Evolutionary conservation across 2,888 invertebrate species (phyloP).

Genomic region (Lobophora halterata): DNA sequence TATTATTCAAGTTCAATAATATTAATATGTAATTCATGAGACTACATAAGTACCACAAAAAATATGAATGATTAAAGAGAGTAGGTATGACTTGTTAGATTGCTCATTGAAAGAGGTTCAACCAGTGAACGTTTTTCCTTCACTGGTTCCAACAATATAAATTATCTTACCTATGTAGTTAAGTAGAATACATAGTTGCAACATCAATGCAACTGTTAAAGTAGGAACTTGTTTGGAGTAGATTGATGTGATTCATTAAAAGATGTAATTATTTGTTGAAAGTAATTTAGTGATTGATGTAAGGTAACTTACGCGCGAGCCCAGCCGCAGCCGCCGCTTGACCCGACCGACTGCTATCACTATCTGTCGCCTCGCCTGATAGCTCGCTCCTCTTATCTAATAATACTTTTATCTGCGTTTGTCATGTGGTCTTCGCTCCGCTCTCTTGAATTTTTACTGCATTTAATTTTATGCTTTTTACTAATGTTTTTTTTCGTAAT

Average conservation of each 20-base stretch:
- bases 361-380: constrained; percentile 40
- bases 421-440: constrained; percentile 28
- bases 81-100: no score
- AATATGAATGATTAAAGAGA: no score
- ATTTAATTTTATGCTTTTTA: constrained; percentile 39
- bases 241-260: constrained; percentile 14
- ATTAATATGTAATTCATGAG: constrained; percentile 17
- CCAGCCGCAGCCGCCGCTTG: constrained; percentile 24
- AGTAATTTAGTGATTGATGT: constrained; percentile 20
- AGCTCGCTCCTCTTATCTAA: constrained; percentile 20
- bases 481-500: constrained; percentile 20
- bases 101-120: no score
- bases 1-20: constrained; percentile 25
- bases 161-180: constrained; percentile 8
- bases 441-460: constrained; percentile 37
- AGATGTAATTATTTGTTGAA: constrained; percentile 40
- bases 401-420: constrained; percentile 33
- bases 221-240: constrained; percentile 13
- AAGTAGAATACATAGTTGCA: constrained; percentile 13
- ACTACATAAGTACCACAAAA: no score
- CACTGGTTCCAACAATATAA: no score
- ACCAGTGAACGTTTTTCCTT: no score
- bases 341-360: constrained; percentile 37
- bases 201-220: constrained; percentile 18
- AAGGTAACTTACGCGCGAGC: constrained; percentile 21